phyloP scores from a whole-genome alignment of 2,797 vertebrate genomes.

The Etheostoma nigrum region DNA sequence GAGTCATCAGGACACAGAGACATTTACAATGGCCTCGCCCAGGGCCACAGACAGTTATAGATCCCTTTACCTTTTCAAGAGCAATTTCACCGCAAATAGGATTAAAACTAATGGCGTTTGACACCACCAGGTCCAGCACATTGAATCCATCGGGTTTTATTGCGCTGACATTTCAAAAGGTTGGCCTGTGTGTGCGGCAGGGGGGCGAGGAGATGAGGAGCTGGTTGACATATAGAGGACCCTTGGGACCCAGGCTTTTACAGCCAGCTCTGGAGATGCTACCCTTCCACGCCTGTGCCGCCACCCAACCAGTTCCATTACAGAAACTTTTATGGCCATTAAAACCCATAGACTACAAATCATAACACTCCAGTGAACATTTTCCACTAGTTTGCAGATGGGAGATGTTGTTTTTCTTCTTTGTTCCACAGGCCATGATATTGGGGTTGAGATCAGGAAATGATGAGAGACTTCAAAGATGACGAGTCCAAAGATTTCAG shows the following conservation, averaged over 20 bases:
- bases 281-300: conserved; percentile 1
- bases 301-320: conserved; percentile 66
- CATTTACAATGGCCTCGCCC: conserved; percentile 74
- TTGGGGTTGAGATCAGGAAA: too few relatives aligned
- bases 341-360: conserved; percentile 72
- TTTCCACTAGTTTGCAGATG: conserved; percentile 38
- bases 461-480: too few relatives aligned
- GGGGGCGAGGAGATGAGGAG: conserved; percentile 63
- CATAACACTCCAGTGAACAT: conserved; percentile 57
- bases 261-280: conserved; percentile 63
- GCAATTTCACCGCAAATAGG: conserved; percentile 83
- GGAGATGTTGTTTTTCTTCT: conserved; percentile 49
- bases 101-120: conserved; percentile 87
- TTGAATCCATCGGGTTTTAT: conserved; percentile 83
- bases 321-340: conserved; percentile 70
- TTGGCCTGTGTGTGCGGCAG: conserved; percentile 72
- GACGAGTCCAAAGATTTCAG: too few relatives aligned
- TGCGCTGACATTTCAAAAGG: conserved; percentile 87
- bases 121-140: conserved; percentile 78
- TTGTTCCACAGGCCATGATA: conserved; percentile 41
- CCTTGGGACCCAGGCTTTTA: conserved; percentile 73
- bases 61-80: conserved; percentile 85
- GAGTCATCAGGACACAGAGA: conserved; percentile 73
- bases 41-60: conserved; percentile 77
- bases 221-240: conserved; percentile 77